Evolutionary conservation across 2,888 invertebrate genomes (phyloP).

Genomic region (Acholoe squamosa): DNA sequence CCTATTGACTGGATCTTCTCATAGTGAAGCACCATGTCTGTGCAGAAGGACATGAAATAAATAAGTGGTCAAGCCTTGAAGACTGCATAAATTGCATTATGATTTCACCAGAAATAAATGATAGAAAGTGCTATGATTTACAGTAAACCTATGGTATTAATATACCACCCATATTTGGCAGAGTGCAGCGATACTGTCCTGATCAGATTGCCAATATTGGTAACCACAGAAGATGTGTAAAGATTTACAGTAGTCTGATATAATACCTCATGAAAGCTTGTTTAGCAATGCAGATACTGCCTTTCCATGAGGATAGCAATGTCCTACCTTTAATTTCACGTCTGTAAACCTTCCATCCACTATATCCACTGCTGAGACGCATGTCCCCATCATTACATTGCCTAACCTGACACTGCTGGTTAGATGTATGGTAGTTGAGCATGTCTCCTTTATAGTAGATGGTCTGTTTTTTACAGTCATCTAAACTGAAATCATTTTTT

Average conservation of each 20-base stretch:
- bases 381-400: not conserved
- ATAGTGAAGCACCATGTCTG: not conserved
- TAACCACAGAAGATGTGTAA: too few relatives aligned
- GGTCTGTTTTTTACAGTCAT: not conserved
- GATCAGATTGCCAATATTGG: too few relatives aligned
- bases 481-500: not conserved
- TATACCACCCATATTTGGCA: too few relatives aligned
- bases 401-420: conserved; percentile 6
- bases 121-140: not conserved
- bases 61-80: not conserved
- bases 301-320: too few relatives aligned
- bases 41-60: not conserved
- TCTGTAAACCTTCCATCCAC: conserved; percentile 14
- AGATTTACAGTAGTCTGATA: too few relatives aligned
- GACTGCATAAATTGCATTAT: not conserved
- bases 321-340: not conserved
- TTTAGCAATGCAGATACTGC: too few relatives aligned
- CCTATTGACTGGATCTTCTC: not conserved
- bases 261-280: too few relatives aligned
- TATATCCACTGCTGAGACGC: not conserved
- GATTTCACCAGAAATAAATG: not conserved
- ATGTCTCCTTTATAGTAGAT: not conserved
- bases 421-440: not conserved
- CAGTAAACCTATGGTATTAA: not conserved
- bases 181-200: too few relatives aligned